These are phyloP conservation scores for Drosophila hawaiiensis DNA, from an alignment of 2,888 invertebrate genomes.

Conservation along the genomic window DNA sequence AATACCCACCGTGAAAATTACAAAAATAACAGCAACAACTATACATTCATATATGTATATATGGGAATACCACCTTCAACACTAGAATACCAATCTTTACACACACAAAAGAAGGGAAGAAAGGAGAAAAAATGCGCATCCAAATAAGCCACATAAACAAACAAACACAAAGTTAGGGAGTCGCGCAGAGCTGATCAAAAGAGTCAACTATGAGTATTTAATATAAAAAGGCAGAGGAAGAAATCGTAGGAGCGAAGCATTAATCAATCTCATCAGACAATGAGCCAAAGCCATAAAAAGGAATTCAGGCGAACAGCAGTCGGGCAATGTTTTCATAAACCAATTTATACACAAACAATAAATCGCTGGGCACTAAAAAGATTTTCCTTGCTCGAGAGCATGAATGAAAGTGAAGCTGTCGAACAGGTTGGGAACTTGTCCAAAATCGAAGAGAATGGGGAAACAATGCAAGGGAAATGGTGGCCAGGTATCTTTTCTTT, in stretches of 20 bases:
- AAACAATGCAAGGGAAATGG: constrained; percentile 54
- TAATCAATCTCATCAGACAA: constrained; percentile 72
- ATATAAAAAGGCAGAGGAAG: constrained; percentile 17
- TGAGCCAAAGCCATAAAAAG: constrained; percentile 35
- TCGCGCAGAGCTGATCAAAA: constrained; percentile 23
- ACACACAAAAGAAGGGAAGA: background rate
- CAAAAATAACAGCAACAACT: constrained; percentile 19
- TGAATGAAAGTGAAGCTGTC: constrained; percentile 75
- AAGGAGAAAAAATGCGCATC: constrained; percentile 24
- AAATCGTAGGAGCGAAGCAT: constrained; percentile 49
- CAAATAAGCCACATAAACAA: constrained; percentile 59
- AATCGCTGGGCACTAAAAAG: constrained; percentile 44
- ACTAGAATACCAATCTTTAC: constrained; percentile 3
- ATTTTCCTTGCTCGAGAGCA: constrained; percentile 24
- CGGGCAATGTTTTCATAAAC: constrained; percentile 68
- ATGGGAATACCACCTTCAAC: constrained; percentile 11
- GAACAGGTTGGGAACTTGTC: constrained; percentile 40
- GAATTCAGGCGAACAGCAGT: constrained; percentile 64
- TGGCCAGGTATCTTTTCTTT: constrained; percentile 39
- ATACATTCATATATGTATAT: background rate
- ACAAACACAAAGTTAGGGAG: constrained; percentile 22
- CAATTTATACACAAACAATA: constrained; percentile 67
- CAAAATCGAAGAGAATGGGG: constrained; percentile 6
- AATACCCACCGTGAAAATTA: constrained; percentile 41
- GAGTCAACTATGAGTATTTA: constrained; percentile 50